Evolutionary conservation across 2,888 invertebrate genomes (phyloP), one percentile per base, ranked within the genome.

Genomic region (Platycheirus albimanus): DNA sequence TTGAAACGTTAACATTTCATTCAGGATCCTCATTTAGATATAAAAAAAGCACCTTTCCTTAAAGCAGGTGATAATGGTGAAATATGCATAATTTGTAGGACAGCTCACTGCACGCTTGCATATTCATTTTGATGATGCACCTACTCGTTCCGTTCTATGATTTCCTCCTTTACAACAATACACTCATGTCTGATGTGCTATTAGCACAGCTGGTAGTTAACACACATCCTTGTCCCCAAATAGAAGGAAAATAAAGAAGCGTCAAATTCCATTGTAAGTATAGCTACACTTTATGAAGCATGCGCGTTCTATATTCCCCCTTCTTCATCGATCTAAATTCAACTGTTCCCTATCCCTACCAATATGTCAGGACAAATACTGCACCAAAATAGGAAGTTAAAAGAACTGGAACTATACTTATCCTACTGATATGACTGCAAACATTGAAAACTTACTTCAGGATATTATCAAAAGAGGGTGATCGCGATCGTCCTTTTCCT

Each of bases 401-500:
- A 80, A 51, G 17, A 80, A 70, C 80, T 77, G 77, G 81, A 77
- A 81, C 81, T 61, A 71, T 81, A 81, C n/a, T n/a, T n/a, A n/a
- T n/a, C n/a, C n/a, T n/a, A n/a, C n/a, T n/a, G n/a, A n/a, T n/a
- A n/a, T 47, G 61, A 67, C 66, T 64, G 52, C 30, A 17, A 52
- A 81, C 76, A 81, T 10, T 45, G 24, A 61, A 71, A 71, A 13
- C 15, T 49, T 47, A 66, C 45, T 81, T 61, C 52, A 81, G 67
- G 71, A 70, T 58, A 70, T n/a, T n/a, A n/a, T 51, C 75, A n/a
- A 28, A 63, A 51, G 76, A 70, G 76, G 80, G 71, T 77, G 76
- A 33, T 33, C 24, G 24, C 36, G 36, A 36, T 54, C 54, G 4
- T 20, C 24, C 28, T 56, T 61, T 66, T 81, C 79, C 79, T 80